phyloP scores from a whole-genome alignment of 2,113 vertebrate species.

The Boulengerochromis microlepis region DNA sequence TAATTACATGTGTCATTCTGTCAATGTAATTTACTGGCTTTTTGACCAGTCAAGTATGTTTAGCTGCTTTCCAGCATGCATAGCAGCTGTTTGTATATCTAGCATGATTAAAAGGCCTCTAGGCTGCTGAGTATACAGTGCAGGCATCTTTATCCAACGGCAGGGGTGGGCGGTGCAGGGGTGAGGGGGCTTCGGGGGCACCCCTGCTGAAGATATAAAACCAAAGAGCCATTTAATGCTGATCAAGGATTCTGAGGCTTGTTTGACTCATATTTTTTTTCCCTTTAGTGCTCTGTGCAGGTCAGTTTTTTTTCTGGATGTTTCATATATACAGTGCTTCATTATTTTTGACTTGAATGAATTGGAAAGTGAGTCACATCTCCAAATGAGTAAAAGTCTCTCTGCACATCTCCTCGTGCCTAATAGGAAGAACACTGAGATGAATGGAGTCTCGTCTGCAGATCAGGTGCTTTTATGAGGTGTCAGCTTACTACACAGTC shows the following conservation, averaged over 20 bases:
- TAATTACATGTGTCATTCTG: slow-evolving; percentile 98
- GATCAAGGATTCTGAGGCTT: slow-evolving; percentile 49
- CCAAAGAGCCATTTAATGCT: slow-evolving; percentile 59
- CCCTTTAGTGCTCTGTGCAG: slow-evolving; percentile 1
- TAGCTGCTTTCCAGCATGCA: slow-evolving; percentile 58
- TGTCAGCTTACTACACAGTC: slow-evolving; percentile 52
- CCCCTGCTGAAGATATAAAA: slow-evolving; percentile 37
- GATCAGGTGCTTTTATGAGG: slow-evolving; percentile 63
- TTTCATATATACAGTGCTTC: slow-evolving; percentile 35
- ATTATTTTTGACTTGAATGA: slow-evolving; percentile 62
- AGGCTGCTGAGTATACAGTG: slow-evolving; percentile 18
- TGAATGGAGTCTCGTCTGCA: slow-evolving; percentile 40
- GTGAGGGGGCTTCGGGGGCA: not conserved
- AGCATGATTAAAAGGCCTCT: slow-evolving; percentile 47
- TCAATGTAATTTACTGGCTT: slow-evolving; percentile 86
- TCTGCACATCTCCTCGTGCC: slow-evolving; percentile 40
- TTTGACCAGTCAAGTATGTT: slow-evolving; percentile 91
- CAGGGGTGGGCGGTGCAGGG: not conserved
- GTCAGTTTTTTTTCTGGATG: slow-evolving; percentile 18
- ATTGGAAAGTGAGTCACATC: slow-evolving; percentile 52
- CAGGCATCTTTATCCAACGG: slow-evolving; percentile 37
- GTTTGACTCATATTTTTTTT: slow-evolving; percentile 37
- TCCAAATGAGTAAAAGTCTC: slow-evolving; percentile 51
- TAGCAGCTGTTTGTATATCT: slow-evolving; percentile 59
- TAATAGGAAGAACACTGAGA: slow-evolving; percentile 50